A percentile compares a stretch with the other conserved stretches of the same genome.
These are phyloP conservation scores for Lasioglossum leucozonium DNA, from an alignment of 2,888 invertebrate species.

Conservation along the genomic window DNA sequence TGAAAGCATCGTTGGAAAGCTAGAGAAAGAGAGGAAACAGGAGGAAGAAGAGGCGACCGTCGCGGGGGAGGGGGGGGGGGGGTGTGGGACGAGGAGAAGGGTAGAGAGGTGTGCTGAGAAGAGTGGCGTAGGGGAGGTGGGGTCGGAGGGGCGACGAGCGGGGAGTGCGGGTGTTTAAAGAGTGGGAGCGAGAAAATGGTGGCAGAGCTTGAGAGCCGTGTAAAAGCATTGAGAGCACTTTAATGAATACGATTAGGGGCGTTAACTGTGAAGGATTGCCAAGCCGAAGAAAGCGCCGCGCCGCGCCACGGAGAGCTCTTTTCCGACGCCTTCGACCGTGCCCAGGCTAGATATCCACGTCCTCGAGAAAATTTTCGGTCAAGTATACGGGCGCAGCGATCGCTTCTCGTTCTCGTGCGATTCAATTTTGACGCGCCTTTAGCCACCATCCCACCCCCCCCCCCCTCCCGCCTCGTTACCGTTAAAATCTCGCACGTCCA, in stretches of 20 bases:
- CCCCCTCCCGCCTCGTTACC: conserved; percentile 4
- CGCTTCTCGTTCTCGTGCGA: conserved; percentile 9
- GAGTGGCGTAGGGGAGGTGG: background rate
- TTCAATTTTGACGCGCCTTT: conserved; percentile 31
- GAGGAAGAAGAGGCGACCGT: conserved; percentile 11
- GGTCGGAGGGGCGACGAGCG: conserved; percentile 19
- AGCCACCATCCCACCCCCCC: no score
- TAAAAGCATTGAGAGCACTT: conserved; percentile 83
- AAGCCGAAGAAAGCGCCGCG: conserved; percentile 77
- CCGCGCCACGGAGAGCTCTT: conserved; percentile 61
- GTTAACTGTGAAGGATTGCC: conserved; percentile 82
- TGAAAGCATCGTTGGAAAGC: conserved; percentile 67
- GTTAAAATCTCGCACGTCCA: conserved; percentile 2
- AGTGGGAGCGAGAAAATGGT: conserved; percentile 72
- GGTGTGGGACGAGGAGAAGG: background rate
- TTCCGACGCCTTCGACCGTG: conserved; percentile 53
- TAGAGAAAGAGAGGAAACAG: conserved; percentile 29
- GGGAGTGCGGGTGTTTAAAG: conserved; percentile 63
- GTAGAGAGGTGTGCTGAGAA: conserved; percentile 22
- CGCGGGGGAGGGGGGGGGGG: background rate
- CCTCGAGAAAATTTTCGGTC: conserved; percentile 43
- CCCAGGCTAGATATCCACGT: conserved; percentile 20
- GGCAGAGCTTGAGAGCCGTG: conserved; percentile 78
- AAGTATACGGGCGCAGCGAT: conserved; percentile 11
- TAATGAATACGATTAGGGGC: conserved; percentile 83